Base-by-base conservation (phyloP, 1,140 invertebrate species). In the Ephestia elutella region DNA sequence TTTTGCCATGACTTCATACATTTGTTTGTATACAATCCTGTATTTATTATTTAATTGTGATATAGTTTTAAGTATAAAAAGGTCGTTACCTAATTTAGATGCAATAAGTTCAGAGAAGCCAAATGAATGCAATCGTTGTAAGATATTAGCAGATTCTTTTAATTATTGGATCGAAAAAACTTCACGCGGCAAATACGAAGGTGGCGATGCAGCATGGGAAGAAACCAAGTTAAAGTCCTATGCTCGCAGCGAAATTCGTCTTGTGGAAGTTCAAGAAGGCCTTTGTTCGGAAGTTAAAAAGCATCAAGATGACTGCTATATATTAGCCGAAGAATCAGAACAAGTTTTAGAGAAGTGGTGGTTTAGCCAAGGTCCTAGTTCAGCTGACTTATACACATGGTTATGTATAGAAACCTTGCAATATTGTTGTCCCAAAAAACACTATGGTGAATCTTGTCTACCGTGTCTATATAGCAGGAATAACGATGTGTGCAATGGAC, bases 161-260 rank as follows among this genome's bases (percentile, higher is more conserved):
- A 80, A 65, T 19, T 54, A 82, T 53, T 86, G 86, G 86, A 56
- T 99, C 58, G 92, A 96, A 49, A 92, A 92, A 82, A 99, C 98
- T 2, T 92, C 93, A 30, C 93, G 96, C 71, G 96, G 95, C 28
- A 97, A 98, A 85, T 98, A 96, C 90, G 98, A 97, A 80, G 98
- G 98, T 51, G 98, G 98, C 11, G 98, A 99, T 87, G 95, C 96
- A 10, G 96, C 95, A 51, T 99, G 98, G 98, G 98, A 99, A 87
- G 97, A 99, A 89, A 93, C 96, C 60, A 97, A 97, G 73, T 89
- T 98, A 66, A 93, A 94, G 65, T 93, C 93, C 28, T 99, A 98
- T 88, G 92, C 94, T 53, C 94, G 91, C 50, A 99, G 97, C 90
- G 98, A 99, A 91, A 93, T 94, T 32, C 90, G 98, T 61, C 90